A percentile compares a stretch with the other conserved stretches of the same genome.
Evolutionary conservation across 2,797 vertebrate species (phyloP).

Genomic region (Erpetoichthys calabaricus): DNA sequence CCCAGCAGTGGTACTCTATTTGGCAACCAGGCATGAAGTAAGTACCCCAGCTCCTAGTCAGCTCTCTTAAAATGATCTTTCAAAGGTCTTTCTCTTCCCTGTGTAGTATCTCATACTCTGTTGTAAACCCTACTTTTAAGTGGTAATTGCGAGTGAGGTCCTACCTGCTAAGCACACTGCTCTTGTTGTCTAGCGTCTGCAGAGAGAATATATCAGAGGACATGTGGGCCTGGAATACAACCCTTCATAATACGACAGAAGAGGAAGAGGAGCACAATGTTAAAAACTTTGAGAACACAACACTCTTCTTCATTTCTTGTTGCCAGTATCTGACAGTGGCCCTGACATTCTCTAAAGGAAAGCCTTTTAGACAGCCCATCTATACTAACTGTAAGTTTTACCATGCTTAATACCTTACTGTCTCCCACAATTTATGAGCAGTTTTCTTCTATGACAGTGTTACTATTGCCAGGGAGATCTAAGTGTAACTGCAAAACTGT

Average conservation of each 20-base stretch:
- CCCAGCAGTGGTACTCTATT: slow-evolving; percentile 13
- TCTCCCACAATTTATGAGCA: too few species aligned
- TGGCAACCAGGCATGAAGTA: background rate
- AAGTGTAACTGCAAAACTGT: too few species aligned
- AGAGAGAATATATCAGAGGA: background rate
- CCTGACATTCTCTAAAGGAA: slow-evolving; percentile 15
- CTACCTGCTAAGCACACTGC: background rate
- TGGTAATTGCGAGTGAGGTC: background rate
- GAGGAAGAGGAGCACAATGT: slow-evolving; percentile 11
- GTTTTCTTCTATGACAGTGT: too few species aligned
- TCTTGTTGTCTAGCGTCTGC: too few species aligned
- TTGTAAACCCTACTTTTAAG: background rate
- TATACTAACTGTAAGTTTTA: slow-evolving; percentile 20
- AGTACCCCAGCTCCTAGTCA: background rate
- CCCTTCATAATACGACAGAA: background rate
- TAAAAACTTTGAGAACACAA: slow-evolving; percentile 21
- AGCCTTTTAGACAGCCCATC: slow-evolving; percentile 22
- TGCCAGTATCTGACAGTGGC: slow-evolving; percentile 25
- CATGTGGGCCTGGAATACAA: background rate
- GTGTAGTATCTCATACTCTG: background rate
- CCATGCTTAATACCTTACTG: background rate
- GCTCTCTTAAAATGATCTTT: background rate
- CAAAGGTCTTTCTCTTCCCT: background rate
- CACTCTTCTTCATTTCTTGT: slow-evolving; percentile 23
- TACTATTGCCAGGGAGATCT: too few species aligned